phyloP scores from a whole-genome alignment of 1,140 invertebrate species.

The Ephestia elutella region DNA sequence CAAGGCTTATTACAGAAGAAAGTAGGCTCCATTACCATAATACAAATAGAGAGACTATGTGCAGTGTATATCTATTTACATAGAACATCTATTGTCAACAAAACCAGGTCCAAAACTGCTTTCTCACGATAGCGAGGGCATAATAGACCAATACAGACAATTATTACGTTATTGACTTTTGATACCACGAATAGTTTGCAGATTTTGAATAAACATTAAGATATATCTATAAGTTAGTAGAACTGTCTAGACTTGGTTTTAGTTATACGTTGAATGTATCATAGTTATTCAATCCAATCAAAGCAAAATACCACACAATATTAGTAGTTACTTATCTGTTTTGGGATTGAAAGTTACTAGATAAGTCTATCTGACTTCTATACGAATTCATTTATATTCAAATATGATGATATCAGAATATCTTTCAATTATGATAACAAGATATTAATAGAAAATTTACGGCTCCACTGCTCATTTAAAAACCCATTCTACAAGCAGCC shows the following conservation, averaged over 20 bases:
- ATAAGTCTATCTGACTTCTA: too few relatives aligned
- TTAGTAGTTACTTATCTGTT: too few relatives aligned
- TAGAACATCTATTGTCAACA: conserved; percentile 16
- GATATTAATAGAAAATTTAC: conserved; percentile 13
- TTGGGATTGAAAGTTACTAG: too few relatives aligned
- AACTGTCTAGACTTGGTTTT: too few relatives aligned
- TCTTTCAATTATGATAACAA: conserved; percentile 11
- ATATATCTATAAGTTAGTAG: too few relatives aligned
- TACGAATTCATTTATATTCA: too few relatives aligned
- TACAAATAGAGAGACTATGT: conserved; percentile 9
- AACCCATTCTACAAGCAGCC: conserved; percentile 2
- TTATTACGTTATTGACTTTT: neutral
- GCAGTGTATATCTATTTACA: neutral
- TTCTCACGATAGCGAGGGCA: conserved; percentile 21
- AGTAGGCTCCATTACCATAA: conserved; percentile 18
- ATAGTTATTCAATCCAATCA: too few relatives aligned
- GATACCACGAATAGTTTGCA: too few relatives aligned
- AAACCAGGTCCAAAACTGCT: conserved; percentile 15
- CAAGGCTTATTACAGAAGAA: conserved; percentile 10
- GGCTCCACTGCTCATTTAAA: neutral
- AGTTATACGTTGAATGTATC: too few relatives aligned
- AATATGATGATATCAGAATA: neutral
- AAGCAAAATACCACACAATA: too few relatives aligned
- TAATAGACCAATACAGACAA: neutral
- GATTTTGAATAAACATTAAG: too few relatives aligned